These are phyloP conservation scores for Theodoxus fluviatilis DNA, from an alignment of 2,888 invertebrate genomes.

Conservation along the genomic window DNA sequence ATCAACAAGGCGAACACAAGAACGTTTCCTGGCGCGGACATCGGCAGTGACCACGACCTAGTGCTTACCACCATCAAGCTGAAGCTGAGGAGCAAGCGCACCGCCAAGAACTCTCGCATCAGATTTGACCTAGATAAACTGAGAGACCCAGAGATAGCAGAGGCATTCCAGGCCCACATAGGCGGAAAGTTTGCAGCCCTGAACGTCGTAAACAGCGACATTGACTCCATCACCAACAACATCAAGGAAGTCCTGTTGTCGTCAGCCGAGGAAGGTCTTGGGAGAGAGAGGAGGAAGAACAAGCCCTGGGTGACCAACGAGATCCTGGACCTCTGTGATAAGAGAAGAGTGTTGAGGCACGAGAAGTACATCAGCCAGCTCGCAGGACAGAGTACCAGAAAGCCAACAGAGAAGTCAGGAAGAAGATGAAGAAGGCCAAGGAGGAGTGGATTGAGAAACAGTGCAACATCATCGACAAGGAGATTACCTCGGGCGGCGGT, in stretches of 20 bases:
- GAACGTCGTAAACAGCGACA: no score
- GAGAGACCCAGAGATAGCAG: no score
- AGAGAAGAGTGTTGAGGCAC: slow-evolving; percentile 18
- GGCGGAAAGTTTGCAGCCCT: no score
- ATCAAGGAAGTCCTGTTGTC: not conserved
- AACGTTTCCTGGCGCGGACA: slow-evolving; percentile 23
- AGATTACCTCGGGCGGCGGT: not conserved
- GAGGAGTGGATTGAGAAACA: slow-evolving; percentile 5
- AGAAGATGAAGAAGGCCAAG: no score
- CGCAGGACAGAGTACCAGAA: no score
- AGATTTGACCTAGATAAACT: no score
- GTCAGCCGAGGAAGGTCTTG: slow-evolving; percentile 12
- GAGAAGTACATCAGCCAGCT: no score
- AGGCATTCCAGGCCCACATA: no score
- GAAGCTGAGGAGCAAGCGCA: slow-evolving; percentile 19
- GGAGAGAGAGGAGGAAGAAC: slow-evolving; percentile 8
- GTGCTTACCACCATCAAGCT: slow-evolving; percentile 20
- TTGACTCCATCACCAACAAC: not conserved
- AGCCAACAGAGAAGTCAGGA: no score
- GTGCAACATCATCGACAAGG: not conserved
- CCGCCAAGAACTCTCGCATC: no score
- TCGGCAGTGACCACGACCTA: slow-evolving; percentile 25
- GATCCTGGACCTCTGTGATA: slow-evolving; percentile 25
- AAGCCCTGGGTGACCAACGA: slow-evolving; percentile 17
- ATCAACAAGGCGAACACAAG: slow-evolving; percentile 23